Base-by-base conservation (phyloP, 2,113 vertebrate genomes). In the Neomonachus schauinslandi region DNA sequence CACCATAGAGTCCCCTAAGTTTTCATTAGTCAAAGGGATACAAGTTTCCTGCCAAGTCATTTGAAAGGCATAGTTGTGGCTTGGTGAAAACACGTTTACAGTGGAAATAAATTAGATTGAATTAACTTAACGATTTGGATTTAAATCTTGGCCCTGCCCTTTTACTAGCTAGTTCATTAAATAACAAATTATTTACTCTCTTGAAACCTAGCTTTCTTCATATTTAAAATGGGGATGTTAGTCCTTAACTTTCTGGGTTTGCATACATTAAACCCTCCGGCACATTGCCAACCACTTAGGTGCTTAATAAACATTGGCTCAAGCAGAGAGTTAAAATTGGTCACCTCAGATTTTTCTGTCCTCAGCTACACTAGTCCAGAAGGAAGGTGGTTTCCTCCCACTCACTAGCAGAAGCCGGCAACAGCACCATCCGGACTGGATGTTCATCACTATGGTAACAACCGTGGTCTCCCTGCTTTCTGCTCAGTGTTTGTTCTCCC, bases 361-460 rank as follows among this genome's bases (percentile, higher is more conserved):
- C 94, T 95, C 19, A 28, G 5, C 39, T 82, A 13, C 24, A 95
- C 22, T 7, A 84, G 46, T 90, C 93, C 95, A 91, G 93, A 65
- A 84, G 67, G 55, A 88, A 36, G 42, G n/a, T 87, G 80, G 21
- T 95, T 97, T 95, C 97, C 90, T 89, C 63, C 53, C 89, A 57
- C 65, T 83, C 86, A 31, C 42, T 39, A 91, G 55, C 92, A 94
- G 81, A 97, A 19, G 80, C 80, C 8, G 0, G 53, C 51, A 88
- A 9, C 61, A 77, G 21, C 81, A 93, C 61, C 79, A 91, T 74
- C 95, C 55, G 21, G 86, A 87, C 96, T 53, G 91, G 39, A 92
- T 94, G 96, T 33, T 79, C 72, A 85, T 99, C 97, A 84, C 98
- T 89, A 98, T 98, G 98, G 97, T 96, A 97, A 98, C 98, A 89